These are phyloP conservation scores for Hippocampus barbouri DNA, from an alignment of 2,113 vertebrate genomes.

Conservation along the genomic window DNA sequence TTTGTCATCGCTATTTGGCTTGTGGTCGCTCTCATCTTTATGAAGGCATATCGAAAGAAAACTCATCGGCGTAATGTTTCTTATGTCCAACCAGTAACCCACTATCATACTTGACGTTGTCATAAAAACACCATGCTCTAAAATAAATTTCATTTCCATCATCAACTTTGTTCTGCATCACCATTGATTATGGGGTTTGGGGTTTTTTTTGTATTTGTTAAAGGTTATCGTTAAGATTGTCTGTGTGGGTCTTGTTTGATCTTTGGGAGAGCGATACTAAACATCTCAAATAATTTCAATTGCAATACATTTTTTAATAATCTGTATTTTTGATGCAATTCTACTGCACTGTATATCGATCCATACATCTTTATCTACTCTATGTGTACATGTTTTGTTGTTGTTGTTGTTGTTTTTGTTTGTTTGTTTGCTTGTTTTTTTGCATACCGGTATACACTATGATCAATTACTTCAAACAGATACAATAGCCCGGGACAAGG, in stretches of 20 bases:
- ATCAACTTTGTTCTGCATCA: neutral
- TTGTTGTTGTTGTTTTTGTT: no score
- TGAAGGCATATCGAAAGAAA: conserved; percentile 20
- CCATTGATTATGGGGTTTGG: neutral
- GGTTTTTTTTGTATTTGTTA: neutral
- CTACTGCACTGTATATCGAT: no score
- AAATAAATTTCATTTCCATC: neutral
- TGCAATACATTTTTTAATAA: no score
- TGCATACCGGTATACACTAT: no score
- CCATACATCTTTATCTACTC: no score
- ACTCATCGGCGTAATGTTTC: neutral
- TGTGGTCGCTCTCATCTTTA: conserved; percentile 7
- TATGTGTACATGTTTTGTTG: no score
- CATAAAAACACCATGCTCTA: neutral
- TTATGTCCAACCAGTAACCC: neutral
- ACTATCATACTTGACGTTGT: neutral
- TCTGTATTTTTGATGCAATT: no score
- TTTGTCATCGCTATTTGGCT: conserved; percentile 15
- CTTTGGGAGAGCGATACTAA: neutral
- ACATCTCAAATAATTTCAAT: no score
- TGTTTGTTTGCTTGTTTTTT: no score
- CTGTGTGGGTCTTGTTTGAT: neutral
- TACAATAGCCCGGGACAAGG: no score
- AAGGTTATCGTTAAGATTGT: neutral
- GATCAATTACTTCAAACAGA: no score